A percentile compares a stretch with the other conserved stretches of the same genome.
Conservation (phyloP, 2,113 vertebrate genomes). For the Aegotheles bennettii region DNA sequence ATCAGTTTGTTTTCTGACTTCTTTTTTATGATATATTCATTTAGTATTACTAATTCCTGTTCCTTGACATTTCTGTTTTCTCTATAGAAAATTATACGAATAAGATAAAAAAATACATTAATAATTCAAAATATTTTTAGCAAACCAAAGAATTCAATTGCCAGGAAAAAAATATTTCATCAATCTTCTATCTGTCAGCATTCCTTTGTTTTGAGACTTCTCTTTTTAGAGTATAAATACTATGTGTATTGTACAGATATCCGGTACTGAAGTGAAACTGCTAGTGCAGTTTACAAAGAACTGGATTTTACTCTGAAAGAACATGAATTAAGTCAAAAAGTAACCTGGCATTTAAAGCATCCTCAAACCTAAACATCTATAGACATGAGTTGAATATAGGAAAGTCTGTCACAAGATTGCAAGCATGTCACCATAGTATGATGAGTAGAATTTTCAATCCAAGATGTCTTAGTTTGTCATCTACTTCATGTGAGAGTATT, state of each 20-base stretch:
- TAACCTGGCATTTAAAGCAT: neutral
- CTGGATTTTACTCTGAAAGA: neutral
- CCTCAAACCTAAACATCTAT: neutral
- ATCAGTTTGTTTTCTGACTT: neutral
- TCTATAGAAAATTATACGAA: neutral
- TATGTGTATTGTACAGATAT: neutral
- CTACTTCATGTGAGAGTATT: neutral
- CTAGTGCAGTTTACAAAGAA: neutral
- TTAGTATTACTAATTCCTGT: neutral
- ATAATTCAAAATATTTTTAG: neutral
- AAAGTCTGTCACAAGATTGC: neutral
- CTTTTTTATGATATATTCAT: neutral
- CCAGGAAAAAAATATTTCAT: neutral
- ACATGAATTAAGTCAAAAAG: neutral
- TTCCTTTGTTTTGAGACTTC: slow-evolving; percentile 9
- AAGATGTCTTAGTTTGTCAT: neutral
- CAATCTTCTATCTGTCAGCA: neutral
- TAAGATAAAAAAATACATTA: neutral
- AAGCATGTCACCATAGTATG: neutral
- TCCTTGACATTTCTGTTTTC: neutral
- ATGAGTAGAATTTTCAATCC: neutral
- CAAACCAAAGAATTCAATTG: neutral
- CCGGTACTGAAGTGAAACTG: neutral
- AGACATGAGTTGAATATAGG: neutral
- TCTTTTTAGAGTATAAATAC: neutral